phyloP scores from a whole-genome alignment of 2,888 invertebrate species.

The Metallyticus violacea region DNA sequence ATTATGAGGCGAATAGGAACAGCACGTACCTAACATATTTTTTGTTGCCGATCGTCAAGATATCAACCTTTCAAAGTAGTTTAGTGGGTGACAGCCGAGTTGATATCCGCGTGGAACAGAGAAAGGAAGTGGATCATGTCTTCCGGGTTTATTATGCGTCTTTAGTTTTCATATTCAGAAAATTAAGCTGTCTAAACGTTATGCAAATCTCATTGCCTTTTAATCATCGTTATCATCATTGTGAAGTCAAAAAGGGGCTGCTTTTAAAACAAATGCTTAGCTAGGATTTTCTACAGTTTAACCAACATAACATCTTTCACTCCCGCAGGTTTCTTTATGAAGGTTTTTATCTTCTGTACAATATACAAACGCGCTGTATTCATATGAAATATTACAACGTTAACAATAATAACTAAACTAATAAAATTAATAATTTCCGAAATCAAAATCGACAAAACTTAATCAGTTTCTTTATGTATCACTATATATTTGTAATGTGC shows the following conservation, averaged over 20 bases:
- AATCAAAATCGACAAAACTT: too few species aligned
- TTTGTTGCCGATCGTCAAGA: not conserved
- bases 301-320: not conserved
- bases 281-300: not conserved
- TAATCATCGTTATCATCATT: not conserved
- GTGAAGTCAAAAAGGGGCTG: too few species aligned
- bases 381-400: too few species aligned
- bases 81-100: not conserved
- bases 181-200: not conserved
- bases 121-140: not conserved
- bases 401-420: too few species aligned
- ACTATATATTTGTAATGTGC: too few species aligned
- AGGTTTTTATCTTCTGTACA: not conserved
- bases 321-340: not conserved
- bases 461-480: too few species aligned
- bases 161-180: not conserved
- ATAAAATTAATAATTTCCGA: too few species aligned
- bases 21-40: not conserved
- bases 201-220: not conserved
- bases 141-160: not conserved
- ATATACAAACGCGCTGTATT: too few species aligned
- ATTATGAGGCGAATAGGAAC: not conserved
- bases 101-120: not conserved
- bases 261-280: too few species aligned
- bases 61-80: not conserved